Percentiles rank a stretch among this genome's conserved stretches.
phyloP scores from a whole-genome alignment of 2,113 vertebrate genomes.

The Osmerus eperlanus region DNA sequence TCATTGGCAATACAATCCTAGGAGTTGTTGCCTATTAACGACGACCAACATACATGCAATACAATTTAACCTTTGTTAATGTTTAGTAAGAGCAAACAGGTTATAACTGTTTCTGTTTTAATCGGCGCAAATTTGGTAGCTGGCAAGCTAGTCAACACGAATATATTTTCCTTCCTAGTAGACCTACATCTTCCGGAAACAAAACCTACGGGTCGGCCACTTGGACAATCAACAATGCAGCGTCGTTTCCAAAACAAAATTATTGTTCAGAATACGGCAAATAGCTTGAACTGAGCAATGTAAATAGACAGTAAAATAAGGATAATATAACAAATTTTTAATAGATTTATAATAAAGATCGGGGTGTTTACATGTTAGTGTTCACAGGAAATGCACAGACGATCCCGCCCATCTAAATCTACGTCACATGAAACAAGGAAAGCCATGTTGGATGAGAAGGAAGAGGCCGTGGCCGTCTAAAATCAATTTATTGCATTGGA shows the following conservation, averaged over 20 bases:
- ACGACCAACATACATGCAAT: no score
- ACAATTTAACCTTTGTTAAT: no score
- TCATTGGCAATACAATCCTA: no score
- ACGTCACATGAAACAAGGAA: not conserved
- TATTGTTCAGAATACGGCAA: not conserved
- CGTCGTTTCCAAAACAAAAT: not conserved
- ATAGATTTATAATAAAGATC: not conserved
- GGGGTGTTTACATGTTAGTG: no score
- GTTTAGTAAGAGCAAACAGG: not conserved
- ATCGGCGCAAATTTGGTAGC: not conserved
- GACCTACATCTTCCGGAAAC: not conserved
- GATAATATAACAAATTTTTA: not conserved
- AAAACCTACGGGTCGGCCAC: slow-evolving; percentile 28
- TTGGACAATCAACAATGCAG: slow-evolving; percentile 34
- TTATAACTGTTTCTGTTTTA: not conserved
- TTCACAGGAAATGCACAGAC: not conserved
- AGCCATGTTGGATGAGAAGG: not conserved
- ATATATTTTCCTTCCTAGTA: not conserved
- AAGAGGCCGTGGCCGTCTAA: not conserved
- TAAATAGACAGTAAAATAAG: no score
- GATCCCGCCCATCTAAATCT: not conserved
- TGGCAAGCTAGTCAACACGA: not conserved
- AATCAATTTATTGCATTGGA: not conserved
- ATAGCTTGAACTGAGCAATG: not conserved
- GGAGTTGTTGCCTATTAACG: no score